These are phyloP conservation scores for Apodemia duryi DNA, from an alignment of 2,888 invertebrate species.

Conservation along the genomic window DNA sequence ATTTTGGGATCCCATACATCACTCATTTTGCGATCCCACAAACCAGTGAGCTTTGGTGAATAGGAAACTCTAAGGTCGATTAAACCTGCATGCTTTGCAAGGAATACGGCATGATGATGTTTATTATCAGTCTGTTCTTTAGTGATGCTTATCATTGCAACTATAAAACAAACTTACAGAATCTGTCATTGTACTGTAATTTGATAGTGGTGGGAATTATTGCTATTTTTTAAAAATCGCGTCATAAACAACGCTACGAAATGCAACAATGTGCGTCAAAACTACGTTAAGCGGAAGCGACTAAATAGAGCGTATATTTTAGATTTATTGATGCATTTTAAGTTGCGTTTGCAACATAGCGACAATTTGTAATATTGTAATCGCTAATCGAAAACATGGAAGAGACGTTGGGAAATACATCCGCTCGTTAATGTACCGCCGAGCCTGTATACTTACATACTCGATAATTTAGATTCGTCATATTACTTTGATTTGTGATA, in stretches of 20 bases:
- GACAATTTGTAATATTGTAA: slow-evolving; percentile 4
- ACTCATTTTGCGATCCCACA: too few species aligned
- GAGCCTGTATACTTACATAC: neutral
- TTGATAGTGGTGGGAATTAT: neutral
- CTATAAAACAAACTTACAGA: too few species aligned
- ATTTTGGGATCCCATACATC: too few species aligned
- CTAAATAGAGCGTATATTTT: slow-evolving; percentile 10
- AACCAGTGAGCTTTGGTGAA: too few species aligned
- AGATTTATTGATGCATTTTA: slow-evolving; percentile 9
- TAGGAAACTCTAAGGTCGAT: too few species aligned
- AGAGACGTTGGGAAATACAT: slow-evolving; percentile 4
- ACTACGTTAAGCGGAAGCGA: neutral
- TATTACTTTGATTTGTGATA: neutral
- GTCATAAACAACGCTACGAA: neutral
- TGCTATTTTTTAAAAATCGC: neutral
- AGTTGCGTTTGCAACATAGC: neutral
- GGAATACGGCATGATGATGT: too few species aligned
- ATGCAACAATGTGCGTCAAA: neutral
- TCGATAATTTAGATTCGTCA: neutral
- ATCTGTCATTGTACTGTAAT: neutral
- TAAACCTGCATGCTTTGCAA: too few species aligned
- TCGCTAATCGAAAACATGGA: slow-evolving; percentile 8
- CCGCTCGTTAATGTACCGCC: neutral
- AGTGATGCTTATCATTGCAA: too few species aligned
- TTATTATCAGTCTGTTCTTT: too few species aligned